phyloP scores from a whole-genome alignment of 1,140 invertebrate genomes.

The Solenopsis invicta region DNA sequence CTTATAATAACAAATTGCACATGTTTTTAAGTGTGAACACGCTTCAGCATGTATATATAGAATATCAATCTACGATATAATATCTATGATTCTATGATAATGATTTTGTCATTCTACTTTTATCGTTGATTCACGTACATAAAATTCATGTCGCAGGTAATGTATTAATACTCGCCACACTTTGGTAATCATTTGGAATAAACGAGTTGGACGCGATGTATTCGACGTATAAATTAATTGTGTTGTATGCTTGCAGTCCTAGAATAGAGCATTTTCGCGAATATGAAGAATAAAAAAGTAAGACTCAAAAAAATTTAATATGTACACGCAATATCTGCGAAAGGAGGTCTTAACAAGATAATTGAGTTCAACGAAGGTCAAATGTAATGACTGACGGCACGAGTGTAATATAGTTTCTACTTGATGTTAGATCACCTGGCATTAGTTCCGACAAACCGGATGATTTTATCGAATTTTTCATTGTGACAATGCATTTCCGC shows the following conservation, averaged over 20 bases:
- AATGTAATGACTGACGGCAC: constrained; percentile 34
- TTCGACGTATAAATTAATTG: constrained; percentile 16
- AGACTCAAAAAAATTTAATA: not conserved
- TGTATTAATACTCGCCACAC: not conserved
- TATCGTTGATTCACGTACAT: not conserved
- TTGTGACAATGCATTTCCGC: constrained; percentile 32
- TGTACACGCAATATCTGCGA: not conserved
- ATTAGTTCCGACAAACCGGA: not conserved
- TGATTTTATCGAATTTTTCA: not conserved
- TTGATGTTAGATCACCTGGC: not conserved
- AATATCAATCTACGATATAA: not conserved
- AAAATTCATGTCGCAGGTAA: not conserved
- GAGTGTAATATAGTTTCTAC: not conserved
- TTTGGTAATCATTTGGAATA: not conserved
- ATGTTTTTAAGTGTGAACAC: constrained; percentile 19
- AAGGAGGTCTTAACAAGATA: constrained; percentile 39
- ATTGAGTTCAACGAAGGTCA: constrained; percentile 47
- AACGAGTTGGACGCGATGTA: not conserved
- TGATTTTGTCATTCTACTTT: constrained; percentile 6
- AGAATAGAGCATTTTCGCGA: not conserved
- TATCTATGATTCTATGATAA: constrained; percentile 19
- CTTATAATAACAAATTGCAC: not conserved
- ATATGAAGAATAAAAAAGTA: not conserved
- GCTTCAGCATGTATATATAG: not conserved
- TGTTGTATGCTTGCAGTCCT: not conserved